Conservation (phyloP, 2,797 vertebrate species). For the Peromyscus melanophrys region DNA sequence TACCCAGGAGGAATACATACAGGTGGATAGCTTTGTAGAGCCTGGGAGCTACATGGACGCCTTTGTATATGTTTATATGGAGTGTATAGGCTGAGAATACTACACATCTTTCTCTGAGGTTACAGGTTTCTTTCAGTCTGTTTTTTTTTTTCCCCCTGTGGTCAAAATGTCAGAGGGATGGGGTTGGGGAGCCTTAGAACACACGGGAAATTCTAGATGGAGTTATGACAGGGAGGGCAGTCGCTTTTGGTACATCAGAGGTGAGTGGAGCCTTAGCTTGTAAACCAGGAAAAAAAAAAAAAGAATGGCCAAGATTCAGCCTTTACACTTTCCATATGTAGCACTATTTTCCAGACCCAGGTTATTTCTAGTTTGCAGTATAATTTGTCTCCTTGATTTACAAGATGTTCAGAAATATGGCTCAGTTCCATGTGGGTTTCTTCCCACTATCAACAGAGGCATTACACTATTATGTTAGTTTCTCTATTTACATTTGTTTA, state of each 20-base stretch:
- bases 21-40: background rate
- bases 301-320: background rate
- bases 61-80: background rate
- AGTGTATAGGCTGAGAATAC: background rate
- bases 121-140: background rate
- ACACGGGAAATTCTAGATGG: background rate
- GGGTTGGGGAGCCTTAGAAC: too few relatives aligned
- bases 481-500: conserved; percentile 49
- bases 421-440: background rate
- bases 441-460: background rate
- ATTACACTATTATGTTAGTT: background rate
- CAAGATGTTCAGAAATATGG: background rate
- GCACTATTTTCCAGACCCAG: background rate
- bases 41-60: background rate
- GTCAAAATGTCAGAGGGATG: background rate
- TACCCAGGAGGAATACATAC: background rate
- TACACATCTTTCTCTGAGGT: background rate
- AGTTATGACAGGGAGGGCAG: background rate
- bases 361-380: conserved; percentile 42
- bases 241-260: background rate
- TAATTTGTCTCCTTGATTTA: background rate
- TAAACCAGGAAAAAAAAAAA: background rate
- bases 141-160: background rate
- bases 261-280: background rate
- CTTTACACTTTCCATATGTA: conserved; percentile 16